Base-by-base conservation (phyloP, 2,888 invertebrate genomes). In the Piscicola geometra region DNA sequence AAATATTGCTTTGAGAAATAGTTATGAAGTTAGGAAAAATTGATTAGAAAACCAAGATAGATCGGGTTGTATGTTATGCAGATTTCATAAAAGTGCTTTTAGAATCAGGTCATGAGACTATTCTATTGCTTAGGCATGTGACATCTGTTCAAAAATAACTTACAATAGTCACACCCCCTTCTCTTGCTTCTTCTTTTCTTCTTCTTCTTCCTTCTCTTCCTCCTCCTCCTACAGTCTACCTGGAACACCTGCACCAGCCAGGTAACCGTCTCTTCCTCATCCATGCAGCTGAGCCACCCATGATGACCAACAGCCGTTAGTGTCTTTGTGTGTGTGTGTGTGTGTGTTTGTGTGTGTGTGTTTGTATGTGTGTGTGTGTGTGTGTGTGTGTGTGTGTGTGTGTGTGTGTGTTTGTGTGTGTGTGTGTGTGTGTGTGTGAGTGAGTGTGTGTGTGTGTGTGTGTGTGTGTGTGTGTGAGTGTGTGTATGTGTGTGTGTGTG, bases 251-350 rank as follows among this genome's bases (percentile, higher is more conserved):
- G 18, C 78, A 78, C 71, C 60, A 71, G 25, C 32, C 18, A 32
- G 77, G 75, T 18, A 77, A 78, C 68, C 66, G 66, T n/a, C 50
- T 78, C 28, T 67, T 77, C 35, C 70, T 78, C 68, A 75, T 78
- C 52, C 78, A 78, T 68, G 69, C 69, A 25, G 78, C 78, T 47
- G 78, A 78, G 36, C 78, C 77, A 15, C 78, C 78, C 35, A 75
- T 70, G 75, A 75, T 75, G 75, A 75, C 70, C 21, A 75, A 69
- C 28, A 75, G 75, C 36, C 75, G 75, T 75, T 36, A 75, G 75
- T 70, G 15, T 56, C 12, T 56, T 3, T 25, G 3, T 21, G 9
- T 41, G 41, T 41, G 41, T 41, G 41, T 41, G 41, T 41, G 41
- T 41, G 41, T 41, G 41, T 41, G 41, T 41, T 5, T 41, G 5